Evolutionary conservation across 2,888 invertebrate genomes (phyloP).

Genomic region (Pandemis heparana): DNA sequence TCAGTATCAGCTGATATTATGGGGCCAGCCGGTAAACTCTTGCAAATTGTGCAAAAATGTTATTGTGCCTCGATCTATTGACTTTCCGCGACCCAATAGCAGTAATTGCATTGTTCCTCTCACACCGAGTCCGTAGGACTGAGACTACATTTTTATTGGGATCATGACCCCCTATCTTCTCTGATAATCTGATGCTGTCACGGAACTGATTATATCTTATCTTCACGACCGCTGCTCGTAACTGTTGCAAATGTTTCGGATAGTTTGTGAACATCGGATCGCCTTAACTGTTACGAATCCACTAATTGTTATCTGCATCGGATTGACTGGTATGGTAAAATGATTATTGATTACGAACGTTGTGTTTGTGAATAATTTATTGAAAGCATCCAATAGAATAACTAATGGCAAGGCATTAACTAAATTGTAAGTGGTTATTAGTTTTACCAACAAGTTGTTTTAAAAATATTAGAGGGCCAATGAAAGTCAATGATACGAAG

Average conservation of each 20-base stretch:
- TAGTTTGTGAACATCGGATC: slow-evolving; percentile 46
- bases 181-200: slow-evolving; percentile 61
- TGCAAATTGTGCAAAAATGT: slow-evolving; percentile 4
- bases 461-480: not conserved
- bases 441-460: not conserved
- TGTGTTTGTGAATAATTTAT: slow-evolving; percentile 6
- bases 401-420: not conserved
- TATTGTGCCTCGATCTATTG: not conserved
- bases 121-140: slow-evolving; percentile 29
- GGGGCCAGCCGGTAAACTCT: not conserved
- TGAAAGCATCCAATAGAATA: not conserved
- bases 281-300: slow-evolving; percentile 25
- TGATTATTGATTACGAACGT: slow-evolving; percentile 15
- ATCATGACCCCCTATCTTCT: slow-evolving; percentile 60
- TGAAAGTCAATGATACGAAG: not conserved
- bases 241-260: slow-evolving; percentile 55
- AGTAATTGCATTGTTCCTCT: slow-evolving; percentile 40
- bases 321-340: slow-evolving; percentile 14
- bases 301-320: slow-evolving; percentile 24
- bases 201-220: slow-evolving; percentile 58
- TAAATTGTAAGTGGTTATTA: not conserved
- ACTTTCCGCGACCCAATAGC: slow-evolving; percentile 48
- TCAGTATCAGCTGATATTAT: not conserved
- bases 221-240: slow-evolving; percentile 52
- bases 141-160: slow-evolving; percentile 54